These are phyloP conservation scores for Argentina silus DNA, from an alignment of 2,797 vertebrate genomes.

Conservation along the genomic window DNA sequence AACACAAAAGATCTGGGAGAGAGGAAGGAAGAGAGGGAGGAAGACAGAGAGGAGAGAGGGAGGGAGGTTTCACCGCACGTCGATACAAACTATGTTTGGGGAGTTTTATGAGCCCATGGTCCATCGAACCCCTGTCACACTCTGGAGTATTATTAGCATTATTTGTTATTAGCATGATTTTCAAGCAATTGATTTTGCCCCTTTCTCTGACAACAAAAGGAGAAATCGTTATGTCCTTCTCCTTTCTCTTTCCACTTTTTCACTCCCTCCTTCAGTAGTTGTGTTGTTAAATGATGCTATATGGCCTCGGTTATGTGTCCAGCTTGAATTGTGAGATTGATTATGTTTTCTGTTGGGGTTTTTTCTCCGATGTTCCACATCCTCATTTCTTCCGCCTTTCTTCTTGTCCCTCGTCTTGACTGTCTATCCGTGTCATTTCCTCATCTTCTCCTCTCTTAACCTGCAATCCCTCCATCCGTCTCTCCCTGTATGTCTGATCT, in stretches of 20 bases:
- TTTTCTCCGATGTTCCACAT: neutral
- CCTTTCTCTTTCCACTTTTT: neutral
- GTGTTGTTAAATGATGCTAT: neutral
- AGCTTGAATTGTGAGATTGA: neutral
- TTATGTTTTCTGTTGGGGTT: neutral
- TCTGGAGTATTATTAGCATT: slow-evolving; percentile 60
- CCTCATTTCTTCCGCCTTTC: neutral
- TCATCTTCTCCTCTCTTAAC: neutral
- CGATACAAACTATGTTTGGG: slow-evolving; percentile 48
- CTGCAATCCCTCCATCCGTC: neutral
- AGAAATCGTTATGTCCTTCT: neutral
- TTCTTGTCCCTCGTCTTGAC: neutral
- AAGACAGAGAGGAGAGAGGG: neutral
- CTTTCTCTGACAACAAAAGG: neutral
- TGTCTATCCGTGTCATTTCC: slow-evolving; percentile 24
- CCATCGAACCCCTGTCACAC: slow-evolving; percentile 61
- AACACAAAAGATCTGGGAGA: slow-evolving; percentile 20
- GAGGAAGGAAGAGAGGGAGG: neutral
- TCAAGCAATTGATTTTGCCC: slow-evolving; percentile 46
- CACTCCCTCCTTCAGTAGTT: neutral
- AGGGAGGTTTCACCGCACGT: slow-evolving; percentile 12
- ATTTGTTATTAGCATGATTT: slow-evolving; percentile 72
- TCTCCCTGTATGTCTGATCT: neutral
- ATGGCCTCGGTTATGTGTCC: neutral
- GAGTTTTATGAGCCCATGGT: slow-evolving; percentile 45